Base-by-base conservation (phyloP, 2,797 vertebrate genomes). In the Podargus strigoides region DNA sequence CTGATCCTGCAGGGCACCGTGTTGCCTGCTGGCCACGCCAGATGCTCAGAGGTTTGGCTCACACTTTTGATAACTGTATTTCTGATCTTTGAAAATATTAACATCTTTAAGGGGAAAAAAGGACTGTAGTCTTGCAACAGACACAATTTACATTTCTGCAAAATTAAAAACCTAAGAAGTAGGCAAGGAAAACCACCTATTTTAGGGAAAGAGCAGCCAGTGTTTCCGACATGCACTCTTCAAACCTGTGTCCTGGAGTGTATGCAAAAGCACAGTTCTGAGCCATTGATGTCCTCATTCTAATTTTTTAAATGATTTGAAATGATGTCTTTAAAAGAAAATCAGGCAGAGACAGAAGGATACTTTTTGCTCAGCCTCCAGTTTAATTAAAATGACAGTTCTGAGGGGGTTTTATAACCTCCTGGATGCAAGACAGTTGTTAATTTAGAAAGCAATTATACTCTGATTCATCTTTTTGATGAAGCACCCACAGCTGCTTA, bases 381-480 rank as follows among this genome's bases (percentile, higher is more conserved):
- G 60, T 91, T 90, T 66, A 69, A 70, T 80, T 70, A 47, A 82
- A 80, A 67, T 72, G 1, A 56, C 42, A 7, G 2, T 78, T 91
- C 62, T 56, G 34, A 68, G 46, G 41, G 18, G 0, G 0, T 6
- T 55, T 67, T 74, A 64, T 42, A 60, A 78, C 69, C 34, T 77
- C 53, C 73, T 75, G 24, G 37, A 22, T 68, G n/a, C 46, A 84
- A 88, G 56, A 55, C 16, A 77, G 58, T 73, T 53, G 32, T 79
- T 74, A 66, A 55, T 95, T 90, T 34, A 34, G 69, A 92, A 92
- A 56, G 83, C 63, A 90, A 50, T 87, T 91, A 47, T 23, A 20
- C 15, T 67, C 49, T 56, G 69, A 63, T 78, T 74, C 58, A 28
- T 44, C 78, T 87, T 72, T 81, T 30, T 46, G 68, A 1, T 46